Evolutionary conservation across 92 coral and sea anemone genomes (phyloP).

Genomic region (Phenganax stokvisi): DNA sequence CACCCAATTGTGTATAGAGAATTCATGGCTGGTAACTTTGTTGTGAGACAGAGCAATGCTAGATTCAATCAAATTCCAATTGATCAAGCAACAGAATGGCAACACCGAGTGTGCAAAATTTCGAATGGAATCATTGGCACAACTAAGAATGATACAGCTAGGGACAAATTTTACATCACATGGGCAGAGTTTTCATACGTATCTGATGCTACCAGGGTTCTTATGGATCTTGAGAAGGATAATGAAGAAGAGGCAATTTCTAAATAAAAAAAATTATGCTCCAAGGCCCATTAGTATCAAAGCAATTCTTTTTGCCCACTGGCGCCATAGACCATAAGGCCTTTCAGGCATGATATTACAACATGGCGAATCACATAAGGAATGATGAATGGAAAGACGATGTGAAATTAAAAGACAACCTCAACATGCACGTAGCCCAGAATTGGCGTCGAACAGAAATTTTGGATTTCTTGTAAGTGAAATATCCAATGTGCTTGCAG

Average conservation of each 20-base stretch:
- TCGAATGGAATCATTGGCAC: conserved; percentile 14
- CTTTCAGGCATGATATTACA: neutral
- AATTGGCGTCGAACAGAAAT: neutral
- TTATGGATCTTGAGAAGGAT: neutral
- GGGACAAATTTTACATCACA: conserved; percentile 17
- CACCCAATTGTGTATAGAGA: neutral
- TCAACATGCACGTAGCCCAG: neutral
- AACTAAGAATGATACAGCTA: conserved; percentile 6
- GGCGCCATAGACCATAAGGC: conserved; percentile 7
- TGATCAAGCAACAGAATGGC: conserved; percentile 18
- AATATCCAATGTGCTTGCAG: conserved; percentile 47
- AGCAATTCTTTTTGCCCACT: neutral
- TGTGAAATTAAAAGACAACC: neutral
- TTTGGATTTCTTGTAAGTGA: conserved; percentile 42
- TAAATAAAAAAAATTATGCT: neutral
- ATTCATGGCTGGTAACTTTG: conserved; percentile 11
- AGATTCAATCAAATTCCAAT: conserved; percentile 2
- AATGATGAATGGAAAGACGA: conserved; percentile 1
- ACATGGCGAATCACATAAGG: neutral
- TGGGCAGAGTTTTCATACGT: conserved; percentile 8
- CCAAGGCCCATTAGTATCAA: neutral
- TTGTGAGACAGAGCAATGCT: neutral
- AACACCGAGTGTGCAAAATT: conserved; percentile 2
- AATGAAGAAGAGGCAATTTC: neutral
- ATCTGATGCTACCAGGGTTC: conserved; percentile 13